Conservation (phyloP, 2,888 invertebrate species). For the Stomorhina lunata region DNA sequence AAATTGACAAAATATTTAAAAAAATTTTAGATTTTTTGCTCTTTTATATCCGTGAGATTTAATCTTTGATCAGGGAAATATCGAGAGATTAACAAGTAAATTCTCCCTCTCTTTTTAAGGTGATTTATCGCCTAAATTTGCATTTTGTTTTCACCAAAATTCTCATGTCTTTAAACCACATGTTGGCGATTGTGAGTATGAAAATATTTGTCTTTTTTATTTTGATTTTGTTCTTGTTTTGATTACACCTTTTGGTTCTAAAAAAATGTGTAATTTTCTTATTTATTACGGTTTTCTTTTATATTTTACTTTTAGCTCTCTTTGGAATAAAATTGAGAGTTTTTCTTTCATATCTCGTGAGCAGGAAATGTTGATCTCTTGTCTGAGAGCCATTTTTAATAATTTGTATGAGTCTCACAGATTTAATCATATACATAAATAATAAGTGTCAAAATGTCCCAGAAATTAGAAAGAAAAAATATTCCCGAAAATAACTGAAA, state of each 20-base stretch:
- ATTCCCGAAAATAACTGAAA: too few relatives aligned
- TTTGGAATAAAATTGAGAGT: neutral
- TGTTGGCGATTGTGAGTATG: constrained; percentile 6
- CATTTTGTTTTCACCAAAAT: neutral
- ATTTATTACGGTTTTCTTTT: neutral
- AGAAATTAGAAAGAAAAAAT: too few relatives aligned
- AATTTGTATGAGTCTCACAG: neutral
- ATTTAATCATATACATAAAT: too few relatives aligned
- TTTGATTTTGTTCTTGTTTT: neutral
- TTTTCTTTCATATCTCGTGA: neutral
- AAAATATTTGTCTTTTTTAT: constrained; percentile 4
- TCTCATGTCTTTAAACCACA: constrained; percentile 6
- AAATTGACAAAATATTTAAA: neutral
- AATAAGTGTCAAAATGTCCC: too few relatives aligned
- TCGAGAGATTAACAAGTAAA: neutral
- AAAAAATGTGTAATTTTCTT: neutral
- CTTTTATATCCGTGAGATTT: neutral
- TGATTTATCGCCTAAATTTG: neutral
- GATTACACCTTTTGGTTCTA: neutral
- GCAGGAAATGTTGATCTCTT: neutral
- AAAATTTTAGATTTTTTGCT: neutral
- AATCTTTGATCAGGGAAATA: too few relatives aligned
- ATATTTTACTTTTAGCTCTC: neutral
- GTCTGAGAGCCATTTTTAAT: too few relatives aligned
- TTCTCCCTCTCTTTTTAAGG: neutral